Evolutionary conservation across 2,113 vertebrate genomes (phyloP).

Genomic region (Thryonomys swinderianus): DNA sequence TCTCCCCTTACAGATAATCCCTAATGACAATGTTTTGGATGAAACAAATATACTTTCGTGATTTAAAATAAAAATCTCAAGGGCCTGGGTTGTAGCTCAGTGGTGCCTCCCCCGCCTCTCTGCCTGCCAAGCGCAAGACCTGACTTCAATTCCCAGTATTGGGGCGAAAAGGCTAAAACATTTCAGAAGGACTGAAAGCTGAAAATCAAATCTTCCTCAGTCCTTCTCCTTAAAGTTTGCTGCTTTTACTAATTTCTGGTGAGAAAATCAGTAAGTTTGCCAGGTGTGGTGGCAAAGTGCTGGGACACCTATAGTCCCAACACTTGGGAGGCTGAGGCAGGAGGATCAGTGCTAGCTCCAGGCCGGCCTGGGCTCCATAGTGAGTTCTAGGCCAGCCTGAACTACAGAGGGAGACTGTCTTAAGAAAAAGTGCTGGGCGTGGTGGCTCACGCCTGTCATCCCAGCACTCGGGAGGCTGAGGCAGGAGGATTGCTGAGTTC

Average conservation of each 20-base stretch:
- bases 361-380: background rate
- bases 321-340: background rate
- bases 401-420: background rate
- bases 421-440: no score
- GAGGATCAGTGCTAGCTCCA: background rate
- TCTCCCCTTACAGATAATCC: background rate
- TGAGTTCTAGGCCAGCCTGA: background rate
- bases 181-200: background rate
- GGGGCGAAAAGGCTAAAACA: background rate
- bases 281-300: background rate
- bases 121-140: no score
- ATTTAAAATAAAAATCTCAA: background rate
- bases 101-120: no score
- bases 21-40: background rate
- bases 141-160: background rate
- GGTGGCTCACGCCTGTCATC: no score
- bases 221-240: background rate
- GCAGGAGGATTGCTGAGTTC: no score
- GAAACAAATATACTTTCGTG: conserved; percentile 21
- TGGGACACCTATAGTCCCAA: background rate
- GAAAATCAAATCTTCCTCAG: conserved; percentile 23
- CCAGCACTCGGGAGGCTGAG: no score
- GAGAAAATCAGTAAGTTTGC: conserved; percentile 61
- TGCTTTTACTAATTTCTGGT: conserved; percentile 62
- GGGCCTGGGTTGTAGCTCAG: no score